Base-by-base conservation (phyloP, 2,113 vertebrate genomes). In the Leptosomus discolor region DNA sequence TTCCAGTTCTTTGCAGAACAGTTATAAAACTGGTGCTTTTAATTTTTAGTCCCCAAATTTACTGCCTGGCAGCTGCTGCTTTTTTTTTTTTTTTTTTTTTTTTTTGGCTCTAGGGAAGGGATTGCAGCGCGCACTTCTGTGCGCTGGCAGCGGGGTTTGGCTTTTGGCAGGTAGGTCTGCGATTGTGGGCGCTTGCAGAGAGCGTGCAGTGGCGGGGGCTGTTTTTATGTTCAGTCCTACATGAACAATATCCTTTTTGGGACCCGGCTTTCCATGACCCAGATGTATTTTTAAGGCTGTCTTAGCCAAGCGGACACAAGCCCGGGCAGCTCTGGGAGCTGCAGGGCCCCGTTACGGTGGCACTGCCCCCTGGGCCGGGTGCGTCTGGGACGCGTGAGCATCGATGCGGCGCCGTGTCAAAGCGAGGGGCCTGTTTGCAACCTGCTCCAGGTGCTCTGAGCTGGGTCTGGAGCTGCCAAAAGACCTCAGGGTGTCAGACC, bases 281-380 rank as follows among this genome's bases (percentile, higher is more conserved):
- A 46, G 18, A 13, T 2, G 0, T 54, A 19, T 58, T 74, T 94
- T 82, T 46, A 36, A 24, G 58, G 45, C 11, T 76, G 4, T 70
- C 84, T 63, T n/a, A n/a, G n/a, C n/a, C n/a, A n/a, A n/a, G n/a
- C n/a, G n/a, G n/a, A n/a, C n/a, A n/a, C n/a, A n/a, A n/a, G n/a
- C n/a, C n/a, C n/a, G n/a, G n/a, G n/a, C n/a, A n/a, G n/a, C n/a
- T n/a, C n/a, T n/a, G n/a, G n/a, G n/a, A n/a, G n/a, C n/a, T n/a
- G n/a, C n/a, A 12, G 1, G 2, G 26, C 34, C 21, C 21, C 24
- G 2, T 82, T 75, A 39, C 0, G 0, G 43, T 63, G 57, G 24
- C 37, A 61, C 7, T 2, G 0, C 77, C 20, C 27, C 63, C 34
- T 71, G 56, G 27, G 30, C 36, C 1, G 1, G 5, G 6, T 21